phyloP scores from a whole-genome alignment of 2,113 vertebrate genomes.

The Physeter macrocephalus region DNA sequence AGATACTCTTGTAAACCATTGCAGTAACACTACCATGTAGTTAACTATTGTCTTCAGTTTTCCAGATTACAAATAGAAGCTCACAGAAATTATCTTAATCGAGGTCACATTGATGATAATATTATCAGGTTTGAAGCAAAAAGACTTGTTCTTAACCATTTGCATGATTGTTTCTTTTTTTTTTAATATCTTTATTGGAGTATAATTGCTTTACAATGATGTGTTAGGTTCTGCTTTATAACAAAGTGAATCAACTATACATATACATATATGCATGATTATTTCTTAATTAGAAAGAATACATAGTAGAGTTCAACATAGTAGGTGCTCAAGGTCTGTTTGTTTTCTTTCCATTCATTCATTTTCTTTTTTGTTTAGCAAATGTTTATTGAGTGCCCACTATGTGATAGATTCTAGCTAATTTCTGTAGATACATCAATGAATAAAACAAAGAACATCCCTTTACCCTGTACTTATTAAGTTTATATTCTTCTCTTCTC shows the following conservation, averaged over 20 bases:
- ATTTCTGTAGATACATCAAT: neutral
- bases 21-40: neutral
- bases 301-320: neutral
- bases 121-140: neutral
- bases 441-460: neutral
- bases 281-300: neutral
- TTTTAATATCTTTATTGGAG: too few species aligned
- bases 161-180: neutral
- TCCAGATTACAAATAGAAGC: neutral
- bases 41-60: neutral
- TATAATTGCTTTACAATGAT: too few species aligned
- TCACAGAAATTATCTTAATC: neutral
- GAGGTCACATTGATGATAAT: neutral
- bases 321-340: neutral
- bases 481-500: neutral
- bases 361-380: neutral
- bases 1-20: neutral
- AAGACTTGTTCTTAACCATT: neutral
- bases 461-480: neutral
- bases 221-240: too few species aligned
- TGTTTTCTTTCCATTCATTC: neutral
- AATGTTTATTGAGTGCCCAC: neutral
- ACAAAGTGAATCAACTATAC: too few species aligned
- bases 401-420: neutral
- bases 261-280: neutral